These are phyloP conservation scores for Baronia brevicornis DNA, from an alignment of 2,888 invertebrate species.

Conservation along the genomic window DNA sequence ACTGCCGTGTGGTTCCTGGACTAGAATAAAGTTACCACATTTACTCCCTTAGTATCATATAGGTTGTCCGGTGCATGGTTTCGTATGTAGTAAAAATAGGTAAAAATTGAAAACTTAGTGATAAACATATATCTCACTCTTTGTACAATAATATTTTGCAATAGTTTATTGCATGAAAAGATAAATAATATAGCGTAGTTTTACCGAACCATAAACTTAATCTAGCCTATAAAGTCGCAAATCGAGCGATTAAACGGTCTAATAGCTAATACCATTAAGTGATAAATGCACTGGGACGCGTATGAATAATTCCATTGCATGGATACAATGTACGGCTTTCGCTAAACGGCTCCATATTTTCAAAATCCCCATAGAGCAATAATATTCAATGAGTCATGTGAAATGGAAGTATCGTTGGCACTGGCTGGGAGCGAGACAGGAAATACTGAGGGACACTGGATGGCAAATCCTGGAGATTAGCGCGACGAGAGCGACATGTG, in stretches of 20 bases:
- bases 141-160: too few species aligned
- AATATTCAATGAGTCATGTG: constrained; percentile 70
- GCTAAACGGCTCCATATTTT: constrained; percentile 75
- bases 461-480: constrained; percentile 74
- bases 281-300: constrained; percentile 69
- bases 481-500: constrained; percentile 73
- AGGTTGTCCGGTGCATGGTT: too few species aligned
- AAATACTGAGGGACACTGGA: constrained; percentile 56
- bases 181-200: too few species aligned
- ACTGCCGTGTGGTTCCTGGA: too few species aligned
- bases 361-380: constrained; percentile 75
- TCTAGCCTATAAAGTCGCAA: constrained; percentile 55
- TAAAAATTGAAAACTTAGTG: too few species aligned
- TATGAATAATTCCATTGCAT: constrained; percentile 72
- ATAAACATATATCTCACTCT: too few species aligned
- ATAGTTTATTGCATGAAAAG: too few species aligned
- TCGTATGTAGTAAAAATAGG: too few species aligned
- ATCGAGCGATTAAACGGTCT: constrained; percentile 68
- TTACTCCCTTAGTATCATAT: too few species aligned
- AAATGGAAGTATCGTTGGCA: constrained; percentile 47
- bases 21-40: too few species aligned
- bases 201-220: constrained; percentile 28
- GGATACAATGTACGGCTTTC: constrained; percentile 73
- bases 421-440: constrained; percentile 41
- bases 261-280: constrained; percentile 75